Evolutionary conservation across 2,113 vertebrate species (phyloP).

Genomic region (Grammomys dolichurus): DNA sequence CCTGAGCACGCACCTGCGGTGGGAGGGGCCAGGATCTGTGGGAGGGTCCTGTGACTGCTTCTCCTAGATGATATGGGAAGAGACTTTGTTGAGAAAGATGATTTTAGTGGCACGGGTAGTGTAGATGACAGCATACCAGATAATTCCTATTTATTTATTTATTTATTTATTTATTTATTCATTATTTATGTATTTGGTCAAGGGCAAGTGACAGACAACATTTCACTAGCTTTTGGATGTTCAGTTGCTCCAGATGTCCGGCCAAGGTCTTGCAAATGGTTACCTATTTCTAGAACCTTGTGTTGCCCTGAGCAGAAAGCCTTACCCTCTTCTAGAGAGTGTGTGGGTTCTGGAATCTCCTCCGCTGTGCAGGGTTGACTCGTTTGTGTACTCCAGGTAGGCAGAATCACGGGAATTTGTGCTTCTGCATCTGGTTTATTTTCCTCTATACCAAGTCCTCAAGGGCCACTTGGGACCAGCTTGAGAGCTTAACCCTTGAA

Average conservation of each 20-base stretch:
- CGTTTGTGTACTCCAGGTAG: accelerated
- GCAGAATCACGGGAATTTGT: accelerated
- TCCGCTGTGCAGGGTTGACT: accelerated
- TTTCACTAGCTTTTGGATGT: background rate
- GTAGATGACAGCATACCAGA: background rate
- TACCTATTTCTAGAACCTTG: background rate
- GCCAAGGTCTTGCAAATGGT: background rate
- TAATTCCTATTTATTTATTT: too few relatives aligned
- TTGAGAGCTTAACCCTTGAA: background rate
- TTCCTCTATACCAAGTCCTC: background rate
- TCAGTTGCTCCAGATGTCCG: too few relatives aligned
- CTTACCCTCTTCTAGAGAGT: background rate
- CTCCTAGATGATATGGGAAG: background rate
- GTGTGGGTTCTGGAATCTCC: background rate
- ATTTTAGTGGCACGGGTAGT: too few relatives aligned
- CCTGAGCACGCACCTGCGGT: background rate
- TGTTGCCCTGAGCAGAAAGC: background rate
- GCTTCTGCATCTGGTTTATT: background rate
- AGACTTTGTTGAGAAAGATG: too few relatives aligned
- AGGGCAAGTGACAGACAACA: background rate
- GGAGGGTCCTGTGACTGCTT: background rate
- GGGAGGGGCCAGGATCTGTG: background rate
- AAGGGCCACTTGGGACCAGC: background rate
- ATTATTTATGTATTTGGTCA: background rate
- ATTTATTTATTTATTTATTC: too few relatives aligned